Base-by-base conservation (phyloP, 2,888 invertebrate species). In the Tetrapedia diversipes region DNA sequence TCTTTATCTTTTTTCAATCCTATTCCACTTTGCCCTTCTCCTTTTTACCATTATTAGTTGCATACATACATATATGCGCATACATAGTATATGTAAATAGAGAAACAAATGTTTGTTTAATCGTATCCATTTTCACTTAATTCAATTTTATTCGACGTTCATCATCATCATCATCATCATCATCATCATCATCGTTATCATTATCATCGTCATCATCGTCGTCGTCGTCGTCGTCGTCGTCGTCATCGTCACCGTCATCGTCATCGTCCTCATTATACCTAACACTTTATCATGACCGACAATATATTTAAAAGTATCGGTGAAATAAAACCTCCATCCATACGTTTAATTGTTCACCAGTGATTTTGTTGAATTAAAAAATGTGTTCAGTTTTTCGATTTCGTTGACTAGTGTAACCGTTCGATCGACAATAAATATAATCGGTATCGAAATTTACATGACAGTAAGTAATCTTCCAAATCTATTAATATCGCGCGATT, bases 391-490 rank as follows among this genome's bases (percentile, higher is more conserved):
- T 19, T 11, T 22, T 19, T 57, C 51, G 41, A 29, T 66, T 43
- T 14, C 27, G 29, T 41, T 14, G 51, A 32, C 27, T 45, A 47
- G 39, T 24, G 22, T 54, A 4, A 45, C 49, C 7, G 49, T 56
- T 57, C 59, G 27, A 27, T 60, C 27, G 16, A 2, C 7, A 19
- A 45, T 49, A 27, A 32, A 51, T 53, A 14, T 2, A 3, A 24
- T 19, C 45, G 16, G n/a, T 56, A 1, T 67, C 29, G n/a, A n/a
- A 34, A 32, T 73, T 85, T 83, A 89, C 72, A 86, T 80, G 61
- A 81, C 80, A 51, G 85, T 69, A n/a, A 82, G 65, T 22, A 81
- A 65, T 27, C 73, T 67, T 14, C 78, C 79, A 65, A 83, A 71
- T 53, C 68, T 61, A 27, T 84, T 83, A 32, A 77, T 64, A 22